Evolutionary conservation across 2,888 invertebrate species (phyloP), one percentile per base, ranked within the genome.

Genomic region (Sinohyriopsis cumingii): DNA sequence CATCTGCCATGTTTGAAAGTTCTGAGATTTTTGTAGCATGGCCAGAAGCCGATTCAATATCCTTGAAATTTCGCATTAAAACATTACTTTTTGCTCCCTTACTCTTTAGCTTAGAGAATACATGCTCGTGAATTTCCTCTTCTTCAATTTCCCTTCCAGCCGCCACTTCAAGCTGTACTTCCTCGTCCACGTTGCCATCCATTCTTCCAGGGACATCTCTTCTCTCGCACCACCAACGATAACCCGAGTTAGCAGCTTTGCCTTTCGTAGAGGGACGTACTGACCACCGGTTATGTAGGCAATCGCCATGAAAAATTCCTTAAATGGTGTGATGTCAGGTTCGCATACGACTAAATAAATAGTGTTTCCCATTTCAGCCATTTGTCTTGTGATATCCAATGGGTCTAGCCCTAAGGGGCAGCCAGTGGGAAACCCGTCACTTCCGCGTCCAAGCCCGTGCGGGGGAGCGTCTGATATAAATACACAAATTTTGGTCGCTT

Each of bases 401-500:
- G 88, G 88, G 67, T 88, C 88, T 12, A 83, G 79, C 6, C 85
- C 85, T 12, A 73, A 71, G 1, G 88, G 88, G 67, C 85, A 87
- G 19, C 88, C 88, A 59, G 86, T 76, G 12, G 86, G 85, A 68
- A 87, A 86, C 0, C 72, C 65, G 72, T 87, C 87, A 15, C 24
- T 33, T 5, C 80, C 79, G 18, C 22, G 33, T 20, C 65, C 54
- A 5, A 88, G 77, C 18, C 87, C 88, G 68, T 88, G 88, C 0
- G 88, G 88, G 1, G 88, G 88, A 18, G 87, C 88, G 65, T 88
- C 87, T 0, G 86, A 78, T 19, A 87, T 82, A 55, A 86, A 79
- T 19, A 88, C 84, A 73, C 86, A 86, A 22, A 88, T 85, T 67
- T 86, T 87, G 5, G 87, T 86, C 7, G 87, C 82, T 6, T 85